Conservation (phyloP, 1,140 invertebrate species). For the Drosophila repletoides region DNA sequence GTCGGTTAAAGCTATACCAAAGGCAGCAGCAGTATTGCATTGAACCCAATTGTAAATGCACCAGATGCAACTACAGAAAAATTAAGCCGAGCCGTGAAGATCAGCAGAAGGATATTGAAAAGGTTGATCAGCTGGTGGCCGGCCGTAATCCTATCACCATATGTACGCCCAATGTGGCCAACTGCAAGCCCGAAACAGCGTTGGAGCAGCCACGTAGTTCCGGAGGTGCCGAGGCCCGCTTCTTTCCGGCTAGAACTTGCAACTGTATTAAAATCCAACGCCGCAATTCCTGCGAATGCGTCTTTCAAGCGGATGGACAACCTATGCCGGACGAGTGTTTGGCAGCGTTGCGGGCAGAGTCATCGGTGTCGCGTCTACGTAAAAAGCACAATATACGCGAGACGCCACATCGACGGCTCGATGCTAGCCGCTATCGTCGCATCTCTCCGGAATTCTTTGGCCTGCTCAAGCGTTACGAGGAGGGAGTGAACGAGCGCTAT, state of each 20-base stretch:
- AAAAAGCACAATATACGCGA: slow-evolving; percentile 32
- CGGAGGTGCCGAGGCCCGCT: neutral
- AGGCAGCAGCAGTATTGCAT: too few relatives aligned
- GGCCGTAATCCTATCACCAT: neutral
- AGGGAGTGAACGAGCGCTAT: slow-evolving; percentile 41
- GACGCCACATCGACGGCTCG: slow-evolving; percentile 39
- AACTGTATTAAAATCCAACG: neutral
- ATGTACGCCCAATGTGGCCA: neutral
- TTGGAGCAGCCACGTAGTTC: neutral
- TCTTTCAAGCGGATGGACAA: slow-evolving; percentile 53
- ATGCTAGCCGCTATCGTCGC: slow-evolving; percentile 49
- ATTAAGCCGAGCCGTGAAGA: too few relatives aligned
- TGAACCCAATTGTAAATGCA: too few relatives aligned
- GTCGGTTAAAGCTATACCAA: too few relatives aligned
- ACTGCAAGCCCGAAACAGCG: neutral
- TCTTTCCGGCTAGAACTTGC: slow-evolving; percentile 22
- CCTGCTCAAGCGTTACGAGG: slow-evolving; percentile 59
- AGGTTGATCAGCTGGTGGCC: neutral
- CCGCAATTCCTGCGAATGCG: neutral
- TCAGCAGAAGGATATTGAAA: too few relatives aligned
- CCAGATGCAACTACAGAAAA: too few relatives aligned
- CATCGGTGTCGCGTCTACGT: slow-evolving; percentile 22
- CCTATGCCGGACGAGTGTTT: slow-evolving; percentile 37
- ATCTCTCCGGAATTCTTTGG: slow-evolving; percentile 67
- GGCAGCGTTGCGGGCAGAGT: slow-evolving; percentile 11